Conservation (phyloP, 2,888 invertebrate species). For the Marronus borbonicus region DNA sequence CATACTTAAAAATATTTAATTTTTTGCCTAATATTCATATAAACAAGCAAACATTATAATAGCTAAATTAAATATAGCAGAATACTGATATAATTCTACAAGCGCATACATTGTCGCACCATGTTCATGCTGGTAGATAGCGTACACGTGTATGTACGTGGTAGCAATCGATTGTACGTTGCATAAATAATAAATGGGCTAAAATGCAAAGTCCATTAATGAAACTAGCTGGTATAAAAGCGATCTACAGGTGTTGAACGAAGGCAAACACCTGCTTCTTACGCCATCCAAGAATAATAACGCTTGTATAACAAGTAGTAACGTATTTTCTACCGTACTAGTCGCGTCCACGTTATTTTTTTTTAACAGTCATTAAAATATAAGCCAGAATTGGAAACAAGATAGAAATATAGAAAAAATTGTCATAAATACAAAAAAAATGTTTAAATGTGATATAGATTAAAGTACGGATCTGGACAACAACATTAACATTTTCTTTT, state of each 20-base stretch:
- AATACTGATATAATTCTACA: no score
- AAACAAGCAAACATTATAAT: no score
- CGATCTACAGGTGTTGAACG: conserved; percentile 27
- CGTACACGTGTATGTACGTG: neutral
- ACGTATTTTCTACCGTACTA: neutral
- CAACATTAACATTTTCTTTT: no score
- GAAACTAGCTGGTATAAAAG: conserved; percentile 5
- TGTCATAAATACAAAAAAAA: no score
- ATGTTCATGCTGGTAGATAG: neutral
- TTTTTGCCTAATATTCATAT: no score
- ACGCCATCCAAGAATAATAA: neutral
- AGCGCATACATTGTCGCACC: neutral
- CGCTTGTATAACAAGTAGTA: conserved; percentile 4
- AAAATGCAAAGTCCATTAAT: conserved; percentile 24
- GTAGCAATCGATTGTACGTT: neutral
- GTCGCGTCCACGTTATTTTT: neutral
- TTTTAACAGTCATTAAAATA: no score
- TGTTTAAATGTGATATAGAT: no score
- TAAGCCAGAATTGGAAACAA: no score
- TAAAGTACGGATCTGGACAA: no score
- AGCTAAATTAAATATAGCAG: no score
- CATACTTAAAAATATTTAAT: no score
- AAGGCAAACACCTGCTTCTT: conserved; percentile 25
- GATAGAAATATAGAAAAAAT: no score
- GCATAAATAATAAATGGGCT: conserved; percentile 9